These are phyloP conservation scores for Bugula neritina DNA, from an alignment of 2,888 invertebrate species.

Conservation along the genomic window DNA sequence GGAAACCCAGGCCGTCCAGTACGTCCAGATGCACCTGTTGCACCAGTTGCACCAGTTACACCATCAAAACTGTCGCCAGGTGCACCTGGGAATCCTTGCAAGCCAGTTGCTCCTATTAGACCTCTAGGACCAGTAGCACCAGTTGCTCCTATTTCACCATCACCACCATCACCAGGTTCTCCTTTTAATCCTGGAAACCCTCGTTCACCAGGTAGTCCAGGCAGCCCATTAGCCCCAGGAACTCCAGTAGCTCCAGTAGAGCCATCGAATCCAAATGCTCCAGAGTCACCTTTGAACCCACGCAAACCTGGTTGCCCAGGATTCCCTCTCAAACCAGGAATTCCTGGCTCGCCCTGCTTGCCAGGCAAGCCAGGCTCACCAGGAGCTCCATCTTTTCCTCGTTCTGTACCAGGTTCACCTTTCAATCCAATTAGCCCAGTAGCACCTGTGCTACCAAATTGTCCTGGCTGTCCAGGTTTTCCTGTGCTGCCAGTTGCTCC, in stretches of 20 bases:
- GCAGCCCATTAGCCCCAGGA: constrained; percentile 14
- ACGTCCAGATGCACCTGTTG: constrained; percentile 13
- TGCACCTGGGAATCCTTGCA: constrained; percentile 27
- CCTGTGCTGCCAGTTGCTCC: constrained; percentile 29
- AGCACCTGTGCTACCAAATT: constrained; percentile 28
- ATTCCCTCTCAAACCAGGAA: background rate
- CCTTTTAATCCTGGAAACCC: constrained; percentile 27
- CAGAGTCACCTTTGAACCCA: constrained; percentile 26
- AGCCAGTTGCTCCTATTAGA: constrained; percentile 22
- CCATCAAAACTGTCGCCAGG: constrained; percentile 28
- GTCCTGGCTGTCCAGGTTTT: constrained; percentile 28
- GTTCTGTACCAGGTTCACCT: constrained; percentile 26
- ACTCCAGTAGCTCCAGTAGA: constrained; percentile 28
- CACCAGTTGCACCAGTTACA: constrained; percentile 20
- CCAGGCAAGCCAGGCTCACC: constrained; percentile 30
- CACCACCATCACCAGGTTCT: constrained; percentile 14
- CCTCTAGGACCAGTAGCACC: constrained; percentile 25
- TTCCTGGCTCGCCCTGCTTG: constrained; percentile 27
- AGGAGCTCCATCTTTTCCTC: constrained; percentile 20
- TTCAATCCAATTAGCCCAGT: constrained; percentile 25
- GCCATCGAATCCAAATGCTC: constrained; percentile 29
- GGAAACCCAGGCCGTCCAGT: constrained; percentile 3
- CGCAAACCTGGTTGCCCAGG: background rate
- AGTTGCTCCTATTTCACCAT: constrained; percentile 18
- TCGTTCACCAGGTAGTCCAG: constrained; percentile 17